A percentile compares a stretch with the other conserved stretches of the same genome.
Conservation (phyloP, 1,140 invertebrate species). For the Metopolophium dirhodum region DNA sequence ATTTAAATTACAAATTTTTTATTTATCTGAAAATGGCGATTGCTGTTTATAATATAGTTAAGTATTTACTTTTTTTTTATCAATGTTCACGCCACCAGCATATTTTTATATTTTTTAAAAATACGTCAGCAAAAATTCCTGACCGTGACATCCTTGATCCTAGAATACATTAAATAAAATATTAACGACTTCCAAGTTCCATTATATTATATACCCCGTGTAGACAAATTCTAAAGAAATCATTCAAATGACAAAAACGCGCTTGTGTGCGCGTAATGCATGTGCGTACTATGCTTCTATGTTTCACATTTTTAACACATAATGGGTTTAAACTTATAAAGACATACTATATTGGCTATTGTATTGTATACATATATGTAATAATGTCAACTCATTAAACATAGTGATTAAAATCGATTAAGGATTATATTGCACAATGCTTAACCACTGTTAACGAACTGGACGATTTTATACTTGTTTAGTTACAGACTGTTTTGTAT, state of each 20-base stretch:
- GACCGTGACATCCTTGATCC: conserved; percentile 32
- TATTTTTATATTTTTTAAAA: conserved; percentile 7
- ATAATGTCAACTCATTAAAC: background rate
- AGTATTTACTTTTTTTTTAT: background rate
- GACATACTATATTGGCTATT: background rate
- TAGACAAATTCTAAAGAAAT: conserved; percentile 26
- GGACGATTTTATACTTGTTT: background rate
- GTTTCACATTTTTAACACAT: background rate
- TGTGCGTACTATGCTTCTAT: background rate
- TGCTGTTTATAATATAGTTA: background rate
- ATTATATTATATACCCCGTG: background rate
- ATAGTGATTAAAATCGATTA: background rate
- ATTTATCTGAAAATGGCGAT: background rate
- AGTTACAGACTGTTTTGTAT: background rate
- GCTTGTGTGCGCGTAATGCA: background rate
- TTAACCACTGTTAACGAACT: background rate
- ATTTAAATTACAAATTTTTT: background rate
- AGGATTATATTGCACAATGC: background rate
- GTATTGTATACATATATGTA: background rate
- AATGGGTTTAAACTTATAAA: background rate
- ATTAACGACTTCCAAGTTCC: conserved; percentile 8
- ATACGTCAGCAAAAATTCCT: background rate
- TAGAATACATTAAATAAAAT: conserved; percentile 38
- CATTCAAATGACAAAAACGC: background rate
- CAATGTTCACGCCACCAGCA: background rate